Conservation (phyloP, 1,140 invertebrate genomes). For the Drosophila arawakana region DNA sequence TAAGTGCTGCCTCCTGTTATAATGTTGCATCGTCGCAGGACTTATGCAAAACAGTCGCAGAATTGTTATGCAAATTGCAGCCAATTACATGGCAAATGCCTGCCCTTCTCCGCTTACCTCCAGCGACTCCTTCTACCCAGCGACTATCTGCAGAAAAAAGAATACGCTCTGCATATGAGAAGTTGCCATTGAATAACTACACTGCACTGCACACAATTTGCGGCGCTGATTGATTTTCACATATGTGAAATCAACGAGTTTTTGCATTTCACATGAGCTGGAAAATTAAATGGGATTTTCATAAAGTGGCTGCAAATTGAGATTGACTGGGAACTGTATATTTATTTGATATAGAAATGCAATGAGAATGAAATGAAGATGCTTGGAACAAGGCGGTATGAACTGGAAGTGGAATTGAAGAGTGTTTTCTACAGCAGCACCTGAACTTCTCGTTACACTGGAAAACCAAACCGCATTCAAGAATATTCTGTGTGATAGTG, state of each 20-base stretch:
- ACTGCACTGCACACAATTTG: constrained; percentile 51
- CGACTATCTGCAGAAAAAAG: neutral
- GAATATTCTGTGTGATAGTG: too few relatives aligned
- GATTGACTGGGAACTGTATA: neutral
- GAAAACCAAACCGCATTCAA: too few relatives aligned
- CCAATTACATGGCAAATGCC: constrained; percentile 80
- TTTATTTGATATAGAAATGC: too few relatives aligned
- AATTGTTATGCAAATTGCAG: constrained; percentile 83
- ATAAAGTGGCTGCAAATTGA: neutral
- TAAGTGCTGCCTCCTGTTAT: constrained; percentile 73
- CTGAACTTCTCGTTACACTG: too few relatives aligned
- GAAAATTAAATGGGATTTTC: neutral
- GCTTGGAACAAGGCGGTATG: too few relatives aligned
- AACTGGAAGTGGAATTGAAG: too few relatives aligned
- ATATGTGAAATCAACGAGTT: constrained; percentile 7
- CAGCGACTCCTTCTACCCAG: neutral
- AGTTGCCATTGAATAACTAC: constrained; percentile 66
- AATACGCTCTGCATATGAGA: constrained; percentile 18
- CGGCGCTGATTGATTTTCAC: constrained; percentile 24
- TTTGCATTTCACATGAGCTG: constrained; percentile 2
- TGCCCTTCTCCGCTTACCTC: constrained; percentile 33
- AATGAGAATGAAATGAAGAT: neutral
- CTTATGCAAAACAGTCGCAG: constrained; percentile 82
- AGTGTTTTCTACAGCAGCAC: too few relatives aligned
- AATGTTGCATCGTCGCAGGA: constrained; percentile 77